Evolutionary conservation across 2,797 vertebrate species (phyloP), one percentile per base, ranked within the genome.

Genomic region (Leptatherina wallacei): DNA sequence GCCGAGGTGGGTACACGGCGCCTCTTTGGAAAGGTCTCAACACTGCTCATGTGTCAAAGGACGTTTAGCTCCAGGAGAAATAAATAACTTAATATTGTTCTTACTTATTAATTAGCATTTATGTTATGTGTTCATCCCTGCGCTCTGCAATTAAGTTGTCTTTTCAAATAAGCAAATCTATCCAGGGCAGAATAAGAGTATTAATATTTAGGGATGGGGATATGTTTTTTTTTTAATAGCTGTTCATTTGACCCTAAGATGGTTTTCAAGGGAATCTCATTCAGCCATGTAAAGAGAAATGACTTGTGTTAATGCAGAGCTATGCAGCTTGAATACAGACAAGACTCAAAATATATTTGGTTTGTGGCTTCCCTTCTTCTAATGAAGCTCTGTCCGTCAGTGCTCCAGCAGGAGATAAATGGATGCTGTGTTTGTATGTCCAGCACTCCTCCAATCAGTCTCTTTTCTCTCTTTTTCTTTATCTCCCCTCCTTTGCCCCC

Each of bases 211-310:
- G 67, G 75, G 56, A 81, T 71, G 55, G 59, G 56, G 66, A 67
- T 52, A 60, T 63, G 76, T 68, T 73, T 81, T 83, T 69, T 57
- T 73, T 69, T 81, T 78, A 67, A 81, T 66, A 65, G 82, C 75
- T 75, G 86, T 86, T 84, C 65, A 77, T 87, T 89, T 93, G 88
- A 93, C 92, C 93, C 93, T 91, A 82, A 82, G 78, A 59, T 73
- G 78, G 69, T 80, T 86, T 92, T 89, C 71, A 89, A 85, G 73
- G 73, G 80, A 92, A 88, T 88, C 81, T 86, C 90, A 89, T 86
- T 91, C 86, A 93, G 82, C 84, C 85, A 91, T 91, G 88, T 88
- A 85, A 86, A 91, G 86, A 92, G 89, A 91, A 91, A 93, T 92
- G 86, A 78, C 83, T 89, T 85, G 81, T 91, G 90, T 89, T 93